A percentile compares a stretch with the other conserved stretches of the same genome.
Conservation (phyloP, 2,113 vertebrate species). For the Brachirus orientalis region DNA sequence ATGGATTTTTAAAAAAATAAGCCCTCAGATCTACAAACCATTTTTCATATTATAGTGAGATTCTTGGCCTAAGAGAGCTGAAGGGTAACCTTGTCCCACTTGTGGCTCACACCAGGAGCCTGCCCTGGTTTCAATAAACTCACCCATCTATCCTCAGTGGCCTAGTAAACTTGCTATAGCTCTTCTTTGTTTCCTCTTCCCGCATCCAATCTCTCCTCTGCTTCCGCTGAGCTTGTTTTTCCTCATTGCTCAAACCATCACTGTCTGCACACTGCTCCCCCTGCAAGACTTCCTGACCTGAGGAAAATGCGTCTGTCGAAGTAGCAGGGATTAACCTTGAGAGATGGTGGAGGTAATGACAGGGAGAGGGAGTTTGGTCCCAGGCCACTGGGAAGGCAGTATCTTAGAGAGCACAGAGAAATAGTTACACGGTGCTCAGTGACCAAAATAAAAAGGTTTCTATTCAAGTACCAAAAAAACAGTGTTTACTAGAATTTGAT, state of each 20-base stretch:
- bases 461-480: neutral
- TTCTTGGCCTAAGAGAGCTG: slow-evolving; percentile 19
- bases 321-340: slow-evolving; percentile 56
- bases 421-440: neutral
- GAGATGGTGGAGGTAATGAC: slow-evolving; percentile 20
- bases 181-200: slow-evolving; percentile 40
- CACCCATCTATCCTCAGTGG: slow-evolving; percentile 41
- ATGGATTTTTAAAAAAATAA: neutral
- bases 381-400: slow-evolving; percentile 36
- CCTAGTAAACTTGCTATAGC: slow-evolving; percentile 42
- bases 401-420: slow-evolving; percentile 10
- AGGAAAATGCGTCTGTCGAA: slow-evolving; percentile 41
- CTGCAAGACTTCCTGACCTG: slow-evolving; percentile 36
- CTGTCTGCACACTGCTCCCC: slow-evolving; percentile 24
- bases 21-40: neutral
- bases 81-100: slow-evolving; percentile 56
- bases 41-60: slow-evolving; percentile 5
- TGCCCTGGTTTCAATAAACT: slow-evolving; percentile 43
- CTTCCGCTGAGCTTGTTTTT: slow-evolving; percentile 38
- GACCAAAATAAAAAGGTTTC: slow-evolving; percentile 2
- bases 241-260: slow-evolving; percentile 26
- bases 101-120: slow-evolving; percentile 34
- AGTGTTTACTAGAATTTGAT: no score
- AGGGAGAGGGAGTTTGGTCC: slow-evolving; percentile 2
- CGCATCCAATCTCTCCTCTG: slow-evolving; percentile 28